Conservation (phyloP, 2,888 invertebrate species). For the Leucophora obtusa region DNA sequence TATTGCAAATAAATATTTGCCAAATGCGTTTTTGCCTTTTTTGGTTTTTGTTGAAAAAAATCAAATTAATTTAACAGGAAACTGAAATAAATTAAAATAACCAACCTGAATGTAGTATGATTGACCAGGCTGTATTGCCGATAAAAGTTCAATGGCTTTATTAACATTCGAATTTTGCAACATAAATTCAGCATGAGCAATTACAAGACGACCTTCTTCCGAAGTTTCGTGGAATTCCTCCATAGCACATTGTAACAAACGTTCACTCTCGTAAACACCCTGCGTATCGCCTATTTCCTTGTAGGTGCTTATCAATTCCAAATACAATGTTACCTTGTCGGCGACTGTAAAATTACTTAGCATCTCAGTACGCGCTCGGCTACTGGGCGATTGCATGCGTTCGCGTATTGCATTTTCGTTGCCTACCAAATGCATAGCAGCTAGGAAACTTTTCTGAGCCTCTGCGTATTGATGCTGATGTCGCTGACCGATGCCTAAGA, state of each 20-base stretch:
- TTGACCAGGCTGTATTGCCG: constrained; percentile 88
- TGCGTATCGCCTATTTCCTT: constrained; percentile 68
- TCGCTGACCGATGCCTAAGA: constrained; percentile 90
- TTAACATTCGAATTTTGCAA: constrained; percentile 89
- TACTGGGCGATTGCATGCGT: constrained; percentile 27
- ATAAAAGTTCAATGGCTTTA: constrained; percentile 88
- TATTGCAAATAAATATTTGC: constrained; percentile 94
- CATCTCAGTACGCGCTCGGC: constrained; percentile 5
- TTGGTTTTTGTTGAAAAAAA: background rate
- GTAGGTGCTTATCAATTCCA: constrained; percentile 84
- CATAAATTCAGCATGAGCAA: constrained; percentile 91
- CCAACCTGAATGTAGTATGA: constrained; percentile 87
- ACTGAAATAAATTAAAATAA: background rate
- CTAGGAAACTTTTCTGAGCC: constrained; percentile 86
- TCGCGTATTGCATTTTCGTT: constrained; percentile 68
- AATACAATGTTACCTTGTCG: constrained; percentile 91
- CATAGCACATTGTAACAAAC: constrained; percentile 86
- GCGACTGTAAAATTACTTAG: constrained; percentile 80
- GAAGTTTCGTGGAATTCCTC: constrained; percentile 86
- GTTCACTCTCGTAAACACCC: constrained; percentile 86
- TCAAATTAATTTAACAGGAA: background rate
- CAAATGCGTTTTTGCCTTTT: constrained; percentile 86
- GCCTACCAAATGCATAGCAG: constrained; percentile 85
- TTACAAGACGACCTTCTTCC: constrained; percentile 90
- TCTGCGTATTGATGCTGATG: constrained; percentile 85